These are phyloP conservation scores for Zeugodacus cucurbitae DNA, from an alignment of 1,140 invertebrate species.

Conservation along the genomic window DNA sequence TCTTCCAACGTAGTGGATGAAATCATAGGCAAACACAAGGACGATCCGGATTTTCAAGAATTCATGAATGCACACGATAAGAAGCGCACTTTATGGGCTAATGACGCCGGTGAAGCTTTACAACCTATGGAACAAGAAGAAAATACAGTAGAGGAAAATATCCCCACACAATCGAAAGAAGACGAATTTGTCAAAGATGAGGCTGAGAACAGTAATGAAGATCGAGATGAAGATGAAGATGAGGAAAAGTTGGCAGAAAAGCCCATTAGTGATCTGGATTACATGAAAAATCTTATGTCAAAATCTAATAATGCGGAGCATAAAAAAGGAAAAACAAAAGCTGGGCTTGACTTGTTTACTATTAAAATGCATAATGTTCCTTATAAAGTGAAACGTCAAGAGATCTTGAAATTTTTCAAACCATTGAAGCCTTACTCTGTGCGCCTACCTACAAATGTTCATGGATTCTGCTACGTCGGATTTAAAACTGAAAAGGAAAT, in stretches of 20 bases:
- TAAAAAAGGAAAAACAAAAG: constrained; percentile 59
- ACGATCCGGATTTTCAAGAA: constrained; percentile 90
- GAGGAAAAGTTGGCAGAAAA: constrained; percentile 72
- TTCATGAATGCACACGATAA: constrained; percentile 84
- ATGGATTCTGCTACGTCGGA: constrained; percentile 91
- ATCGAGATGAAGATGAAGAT: constrained; percentile 57
- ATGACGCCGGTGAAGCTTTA: constrained; percentile 70
- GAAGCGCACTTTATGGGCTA: constrained; percentile 76
- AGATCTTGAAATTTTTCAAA: constrained; percentile 78
- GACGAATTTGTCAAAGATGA: constrained; percentile 57
- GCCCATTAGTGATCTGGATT: constrained; percentile 80
- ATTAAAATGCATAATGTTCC: constrained; percentile 65
- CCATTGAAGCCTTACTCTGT: constrained; percentile 83
- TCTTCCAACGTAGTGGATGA: constrained; percentile 71
- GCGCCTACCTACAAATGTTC: constrained; percentile 79
- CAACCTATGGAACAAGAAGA: constrained; percentile 61
- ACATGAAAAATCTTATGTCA: constrained; percentile 72
- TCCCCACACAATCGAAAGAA: constrained; percentile 39
- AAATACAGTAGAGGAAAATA: constrained; percentile 61
- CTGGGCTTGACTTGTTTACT: constrained; percentile 70
- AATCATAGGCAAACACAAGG: constrained; percentile 79
- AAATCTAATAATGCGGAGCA: constrained; percentile 44
- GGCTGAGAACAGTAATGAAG: constrained; percentile 46
- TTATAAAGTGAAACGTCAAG: constrained; percentile 61
- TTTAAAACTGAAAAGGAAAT: constrained; percentile 86